Base-by-base conservation (phyloP, 1,140 invertebrate genomes). In the Pectinophora gossypiella region DNA sequence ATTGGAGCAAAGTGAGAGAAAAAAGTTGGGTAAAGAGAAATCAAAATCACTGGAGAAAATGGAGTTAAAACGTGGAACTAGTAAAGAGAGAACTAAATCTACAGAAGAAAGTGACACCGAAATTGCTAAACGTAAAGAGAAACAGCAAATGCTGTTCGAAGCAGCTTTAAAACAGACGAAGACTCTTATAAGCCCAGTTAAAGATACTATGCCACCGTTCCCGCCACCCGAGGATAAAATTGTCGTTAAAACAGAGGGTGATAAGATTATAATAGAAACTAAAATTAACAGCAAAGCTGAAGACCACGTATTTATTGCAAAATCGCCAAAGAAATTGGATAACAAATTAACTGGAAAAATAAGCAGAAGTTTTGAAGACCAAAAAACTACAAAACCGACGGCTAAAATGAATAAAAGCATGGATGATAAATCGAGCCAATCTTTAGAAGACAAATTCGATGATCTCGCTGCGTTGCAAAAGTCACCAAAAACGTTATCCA, bases 121-220 rank as follows among this genome's bases (percentile, higher is more conserved):
- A 67, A 91, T 92, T 56, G 91, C 90, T 10, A 92, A 93, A 70
- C 88, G 92, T 48, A 91, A 91, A 70, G 91, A 92, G 67, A 90
- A 92, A 51, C 92, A 93, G 64, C 92, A 93, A 69, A 90, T 92
- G 85, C 84, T 93, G 0, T 93, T 92, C 64, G 92, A 93, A 80
- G 92, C 91, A 15, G 92, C 92, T 5, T 89, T 93, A 59, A 92
- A 92, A 68, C 91, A 92, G 77, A 93, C 91, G 0, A 92, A 92
- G 68, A 92, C 91, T 1, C 77, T 93, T 56, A 90, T 92, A 19
- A 92, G 91, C 77, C 92, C 92, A 3, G 91, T 92, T 0, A 92
- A 92, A 72, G 91, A 92, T 70, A 88, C 90, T 1, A 59, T 92
- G 54, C 92, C 92, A 2, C 89, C 91, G 9, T 93, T 93, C 64